A percentile compares a stretch with the other conserved stretches of the same genome.
Evolutionary conservation across 1,140 invertebrate genomes (phyloP).

Genomic region (Lethocerus indicus): DNA sequence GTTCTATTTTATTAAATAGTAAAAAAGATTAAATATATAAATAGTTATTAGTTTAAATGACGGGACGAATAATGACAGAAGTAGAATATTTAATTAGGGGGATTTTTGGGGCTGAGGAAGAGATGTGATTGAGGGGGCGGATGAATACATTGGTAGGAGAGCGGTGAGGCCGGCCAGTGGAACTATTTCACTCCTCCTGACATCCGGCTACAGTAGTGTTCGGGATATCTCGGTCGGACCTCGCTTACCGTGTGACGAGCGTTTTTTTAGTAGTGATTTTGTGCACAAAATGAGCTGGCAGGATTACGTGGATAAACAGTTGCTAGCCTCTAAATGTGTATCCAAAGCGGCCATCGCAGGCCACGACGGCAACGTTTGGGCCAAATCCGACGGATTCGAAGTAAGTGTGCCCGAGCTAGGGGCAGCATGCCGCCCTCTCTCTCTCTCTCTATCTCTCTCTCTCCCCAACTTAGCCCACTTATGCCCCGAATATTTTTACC

Average conservation of each 20-base stretch:
- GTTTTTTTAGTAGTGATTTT: slow-evolving; percentile 10
- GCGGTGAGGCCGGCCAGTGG: background rate
- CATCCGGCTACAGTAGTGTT: slow-evolving; percentile 12
- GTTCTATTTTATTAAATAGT: too few species aligned
- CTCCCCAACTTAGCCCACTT: too few species aligned
- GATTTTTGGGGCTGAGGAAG: too few species aligned
- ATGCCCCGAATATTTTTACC: too few species aligned
- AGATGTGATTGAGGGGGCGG: too few species aligned
- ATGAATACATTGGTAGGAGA: slow-evolving; percentile 1
- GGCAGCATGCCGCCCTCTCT: too few species aligned
- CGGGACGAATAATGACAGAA: too few species aligned
- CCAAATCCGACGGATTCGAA: slow-evolving; percentile 81
- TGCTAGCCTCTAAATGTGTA: slow-evolving; percentile 81
- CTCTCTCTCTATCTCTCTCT: too few species aligned
- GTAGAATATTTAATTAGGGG: too few species aligned
- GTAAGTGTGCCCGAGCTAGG: too few species aligned
- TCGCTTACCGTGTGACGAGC: slow-evolving; percentile 3
- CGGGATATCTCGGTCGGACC: slow-evolving; percentile 4
- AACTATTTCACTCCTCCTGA: background rate
- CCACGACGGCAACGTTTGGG: slow-evolving; percentile 89
- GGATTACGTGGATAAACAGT: slow-evolving; percentile 94
- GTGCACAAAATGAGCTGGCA: slow-evolving; percentile 84
- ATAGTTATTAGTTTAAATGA: too few species aligned
- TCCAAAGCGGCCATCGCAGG: slow-evolving; percentile 86
- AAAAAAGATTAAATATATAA: too few species aligned